phyloP scores from a whole-genome alignment of 2,113 vertebrate species.

The Periophthalmus modestus region DNA sequence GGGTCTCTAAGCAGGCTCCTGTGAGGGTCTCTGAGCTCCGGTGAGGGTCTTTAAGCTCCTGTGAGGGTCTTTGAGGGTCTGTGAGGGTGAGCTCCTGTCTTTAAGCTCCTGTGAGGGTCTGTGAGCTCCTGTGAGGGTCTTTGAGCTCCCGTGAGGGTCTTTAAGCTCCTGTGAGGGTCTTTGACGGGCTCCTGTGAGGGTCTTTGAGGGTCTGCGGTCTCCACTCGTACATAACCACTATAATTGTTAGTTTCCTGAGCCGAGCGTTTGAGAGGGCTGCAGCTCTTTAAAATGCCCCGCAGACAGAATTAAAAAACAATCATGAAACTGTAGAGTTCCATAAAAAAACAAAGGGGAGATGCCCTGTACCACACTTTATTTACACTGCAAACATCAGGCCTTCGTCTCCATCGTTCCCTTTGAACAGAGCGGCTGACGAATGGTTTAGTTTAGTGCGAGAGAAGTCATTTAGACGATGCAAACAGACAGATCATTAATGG shows the following conservation, averaged over 20 bases:
- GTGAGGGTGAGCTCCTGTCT: too few species aligned
- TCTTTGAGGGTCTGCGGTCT: conserved; percentile 61
- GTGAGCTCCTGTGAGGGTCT: conserved; percentile 57
- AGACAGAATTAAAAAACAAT: conserved; percentile 83
- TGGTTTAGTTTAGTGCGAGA: conserved; percentile 52
- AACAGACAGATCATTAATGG: conserved; percentile 36
- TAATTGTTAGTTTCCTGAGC: conserved; percentile 84
- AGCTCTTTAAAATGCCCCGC: conserved; percentile 80
- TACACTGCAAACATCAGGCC: conserved; percentile 64
- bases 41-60: conserved; percentile 41
- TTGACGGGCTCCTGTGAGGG: conserved; percentile 48
- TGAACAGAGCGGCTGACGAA: conserved; percentile 43
- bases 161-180: conserved; percentile 59
- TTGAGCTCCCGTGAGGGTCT: conserved; percentile 51
- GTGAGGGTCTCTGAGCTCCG: too few species aligned
- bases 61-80: conserved; percentile 52
- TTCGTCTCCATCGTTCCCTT: conserved; percentile 72
- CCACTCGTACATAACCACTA: conserved; percentile 76
- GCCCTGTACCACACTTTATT: conserved; percentile 49
- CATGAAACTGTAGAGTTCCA: conserved; percentile 77
- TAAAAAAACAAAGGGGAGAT: conserved; percentile 74
- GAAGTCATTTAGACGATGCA: conserved; percentile 54
- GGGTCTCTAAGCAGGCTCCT: too few species aligned
- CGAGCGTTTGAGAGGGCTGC: conserved; percentile 68
- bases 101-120: too few species aligned